Evolutionary conservation across 1,140 invertebrate genomes (phyloP), one percentile per base, ranked within the genome.

Genomic region (Maconellicoccus hirsutus): DNA sequence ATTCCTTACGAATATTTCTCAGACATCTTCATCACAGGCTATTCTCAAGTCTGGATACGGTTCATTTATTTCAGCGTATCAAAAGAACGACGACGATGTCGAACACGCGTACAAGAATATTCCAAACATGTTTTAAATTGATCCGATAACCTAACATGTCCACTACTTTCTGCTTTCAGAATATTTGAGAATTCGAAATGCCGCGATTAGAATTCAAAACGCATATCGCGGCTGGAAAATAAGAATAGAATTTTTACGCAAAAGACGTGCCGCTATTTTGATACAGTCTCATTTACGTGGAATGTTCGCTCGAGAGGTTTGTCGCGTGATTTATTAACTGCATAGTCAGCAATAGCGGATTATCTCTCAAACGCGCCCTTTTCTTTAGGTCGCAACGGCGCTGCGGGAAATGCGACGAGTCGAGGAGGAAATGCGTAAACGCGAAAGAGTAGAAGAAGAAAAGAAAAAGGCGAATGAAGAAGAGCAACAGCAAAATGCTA

Each of bases 281-380:
- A 91, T 98, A 73, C 94, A 98, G 82, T 87, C 91, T 73, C 90
- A 90, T 81, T 80, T 94, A 63, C 82, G 94, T 38, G 94, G 94
- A 59, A 91, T 93, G 76, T 94, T 94, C 81, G 94, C 93, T 0
- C 81, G 94, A 66, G 90, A 93, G 79, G 87, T 88, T 73, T 33
- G 39, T 70, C 27, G 23, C 10, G 42, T 61, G 22, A 42, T 73
- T 19, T 21, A 61, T 59, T 72, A 42, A n/a, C n/a, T n/a, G n/a
- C n/a, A n/a, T n/a, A n/a, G n/a, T n/a, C n/a, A n/a, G n/a, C n/a
- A n/a, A n/a, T n/a, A n/a, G n/a, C n/a, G n/a, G n/a, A n/a, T n/a
- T n/a, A n/a, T n/a, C n/a, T n/a, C n/a, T n/a, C 8, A 10, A n/a
- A n/a, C n/a, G n/a, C n/a, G n/a, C n/a, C n/a, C n/a, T n/a, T n/a